Evolutionary conservation across 2,113 vertebrate species (phyloP), one percentile per base, ranked within the genome.

Genomic region (Bubo bubo): DNA sequence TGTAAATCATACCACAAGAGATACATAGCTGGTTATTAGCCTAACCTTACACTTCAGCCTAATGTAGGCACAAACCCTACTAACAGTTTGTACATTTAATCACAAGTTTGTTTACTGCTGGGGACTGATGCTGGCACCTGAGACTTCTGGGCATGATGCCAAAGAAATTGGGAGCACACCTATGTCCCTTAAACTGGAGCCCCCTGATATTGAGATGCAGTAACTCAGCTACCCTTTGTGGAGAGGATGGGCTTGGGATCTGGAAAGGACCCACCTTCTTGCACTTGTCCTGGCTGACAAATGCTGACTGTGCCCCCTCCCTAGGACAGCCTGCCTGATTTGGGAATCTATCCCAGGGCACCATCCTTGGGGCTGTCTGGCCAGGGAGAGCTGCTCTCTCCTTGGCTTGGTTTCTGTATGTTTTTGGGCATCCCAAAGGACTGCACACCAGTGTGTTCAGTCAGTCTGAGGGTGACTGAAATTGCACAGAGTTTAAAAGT

Each of bases 231-330:
- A 14, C 18, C 4, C 55, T 50, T 50, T 39, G 26, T 16, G 22
- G 35, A 59, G 39, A 43, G 34, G 19, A 45, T 23, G 37, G 21
- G 7, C 27, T 77, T 75, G 35, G 82, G 19, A 12, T 6, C 14
- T 50, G 24, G 32, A 71, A 23, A 84, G 56, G 6, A 68, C 2
- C 7, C 27, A 32, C 9, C 28, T 77, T 52, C 59, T 37, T 80
- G 27, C 20, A 18, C 63, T 80, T 2, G 0, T 63, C 27, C 52
- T 55, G n/a, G 10, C 8, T 66, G 30, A 60, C n/a, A n/a, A 41
- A 45, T 0, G 1, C 19, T 1, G 1, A 7, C 68, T 21, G 4
- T 2, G 7, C 5, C 3, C 16, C n/a, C 3, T 80, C 14, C 26
- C n/a, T 52, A 24, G 20, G 30, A 49, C 21, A 60, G 67, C 34